Base-by-base conservation (phyloP, 2,888 invertebrate genomes). In the Endomychus coccineus region DNA sequence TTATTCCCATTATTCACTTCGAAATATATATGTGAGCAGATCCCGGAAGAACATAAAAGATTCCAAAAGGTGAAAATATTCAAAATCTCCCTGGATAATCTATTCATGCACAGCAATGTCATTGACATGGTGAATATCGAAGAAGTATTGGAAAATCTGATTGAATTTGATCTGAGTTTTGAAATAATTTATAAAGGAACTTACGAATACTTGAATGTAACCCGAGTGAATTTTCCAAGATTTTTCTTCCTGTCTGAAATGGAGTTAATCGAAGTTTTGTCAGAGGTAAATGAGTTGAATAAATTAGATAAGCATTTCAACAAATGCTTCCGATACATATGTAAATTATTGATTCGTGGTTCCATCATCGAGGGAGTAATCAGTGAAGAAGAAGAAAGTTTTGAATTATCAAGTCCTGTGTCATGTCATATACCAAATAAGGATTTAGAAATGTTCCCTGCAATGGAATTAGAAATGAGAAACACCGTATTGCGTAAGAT, bases 211-310 rank as follows among this genome's bases (percentile, higher is more conserved):
- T 68, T 89, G 45, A 85, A 88, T 65, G 80, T 78, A 61, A 84
- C 87, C 61, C 67, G 87, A 49, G 64, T 83, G 4, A 81, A 72
- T 60, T 88, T 87, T 58, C 80, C 87, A 19, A 74, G 89, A 58
- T 86, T 90, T 57, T 89, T 87, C 70, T 89, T 90, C 56, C 68
- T 91, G 34, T 87, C 88, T 2, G 86, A 90, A 59, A 83, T 87
- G 53, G 89, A 90, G 65, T 77, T 90, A 71, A 69, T 90, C 46
- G 84, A 87, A 63, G 84, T 90, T 51, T 69, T 90, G 41, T 86
- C 87, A 0, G 83, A 86, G 69, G 10, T 2, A 75, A 75, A 54
- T 74, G 27, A 30, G 15, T 19, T 25, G 14, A 25, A 9, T 12
- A 30, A 25, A 3, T 83, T 86, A 3, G 83, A 86, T 59, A 83